These are phyloP conservation scores for Gryllus bimaculatus DNA, from an alignment of 1,140 invertebrate species.

Conservation along the genomic window DNA sequence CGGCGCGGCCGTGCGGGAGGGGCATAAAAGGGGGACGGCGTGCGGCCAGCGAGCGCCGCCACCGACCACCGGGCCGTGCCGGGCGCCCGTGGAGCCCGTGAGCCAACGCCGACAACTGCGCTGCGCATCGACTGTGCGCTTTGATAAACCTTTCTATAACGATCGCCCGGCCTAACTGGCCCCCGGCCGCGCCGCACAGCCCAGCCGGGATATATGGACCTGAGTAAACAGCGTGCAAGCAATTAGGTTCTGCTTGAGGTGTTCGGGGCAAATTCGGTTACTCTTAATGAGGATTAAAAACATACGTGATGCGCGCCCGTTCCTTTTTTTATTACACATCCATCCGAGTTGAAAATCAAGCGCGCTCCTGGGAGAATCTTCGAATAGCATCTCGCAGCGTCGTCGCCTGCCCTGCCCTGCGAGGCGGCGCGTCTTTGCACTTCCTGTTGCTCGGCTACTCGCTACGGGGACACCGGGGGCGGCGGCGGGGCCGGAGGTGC, in stretches of 20 bases:
- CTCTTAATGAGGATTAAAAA: background rate
- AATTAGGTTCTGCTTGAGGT: conserved; percentile 1
- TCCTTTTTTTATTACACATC: too few species aligned
- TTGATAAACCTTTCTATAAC: background rate
- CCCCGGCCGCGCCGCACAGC: background rate
- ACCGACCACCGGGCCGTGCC: background rate
- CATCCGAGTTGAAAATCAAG: too few species aligned
- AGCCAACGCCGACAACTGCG: background rate
- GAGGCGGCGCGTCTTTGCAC: too few species aligned
- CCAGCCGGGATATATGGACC: background rate
- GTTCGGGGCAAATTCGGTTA: background rate
- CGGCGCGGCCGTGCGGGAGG: too few species aligned
- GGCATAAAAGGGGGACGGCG: too few species aligned
- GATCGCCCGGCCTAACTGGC: background rate
- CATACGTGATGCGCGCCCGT: background rate
- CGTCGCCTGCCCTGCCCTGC: too few species aligned
- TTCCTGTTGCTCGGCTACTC: too few species aligned
- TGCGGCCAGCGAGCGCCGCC: too few species aligned
- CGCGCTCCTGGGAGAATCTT: too few species aligned
- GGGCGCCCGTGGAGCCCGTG: background rate
- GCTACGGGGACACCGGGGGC: too few species aligned
- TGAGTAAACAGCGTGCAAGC: background rate
- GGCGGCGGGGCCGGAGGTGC: too few species aligned
- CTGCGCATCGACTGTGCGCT: background rate
- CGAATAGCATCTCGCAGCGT: too few species aligned